Evolutionary conservation across 2,797 vertebrate genomes (phyloP), one percentile per base, ranked within the genome.

Genomic region (Takifugu rubripes): DNA sequence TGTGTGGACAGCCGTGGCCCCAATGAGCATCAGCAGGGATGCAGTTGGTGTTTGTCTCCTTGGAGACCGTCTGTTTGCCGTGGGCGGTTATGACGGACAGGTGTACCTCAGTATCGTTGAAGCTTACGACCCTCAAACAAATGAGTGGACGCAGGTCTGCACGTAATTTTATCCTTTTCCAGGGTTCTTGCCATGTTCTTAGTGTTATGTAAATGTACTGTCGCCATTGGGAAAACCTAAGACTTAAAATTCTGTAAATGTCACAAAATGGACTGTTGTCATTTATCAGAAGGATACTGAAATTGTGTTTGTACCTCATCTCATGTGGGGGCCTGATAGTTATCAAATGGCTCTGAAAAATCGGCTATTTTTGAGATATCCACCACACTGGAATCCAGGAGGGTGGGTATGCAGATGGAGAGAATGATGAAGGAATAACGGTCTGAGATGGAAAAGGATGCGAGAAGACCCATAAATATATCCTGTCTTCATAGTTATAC

Each of bases 21-120:
- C 97, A 9, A 98, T 98, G 96, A 99, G 95, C 82, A 92, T 98
- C 70, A 96, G 96, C 88, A 92, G 96, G 77, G 96, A 99, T 54
- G 97, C 96, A 0, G 96, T 99, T 43, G 97, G 96, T 12, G 96
- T 99, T 42, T 98, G 97, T 86, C 92, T 99, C 66, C 93, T 98
- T 33, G 96, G 96, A 2, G 95, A 98, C 84, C 93, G 93, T 33
- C 77, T 99, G 49, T 99, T 96, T 6, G 97, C 96, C 12, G 96
- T 99, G 33, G 97, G 97, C 21, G 97, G 97, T 24, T 98, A 98
- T 44, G 95, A 99, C 25, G 96, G 97, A 25, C 95, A 97, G 84
- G 91, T 94, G 7, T 99, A 99, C 56, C 93, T 99, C 68, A 98
- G 92, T 52, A 95, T 94, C 0, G 97, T 99, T 25, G 97, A 99